phyloP scores from a whole-genome alignment of 2,888 invertebrate species.

The Scaptomyza flava region DNA sequence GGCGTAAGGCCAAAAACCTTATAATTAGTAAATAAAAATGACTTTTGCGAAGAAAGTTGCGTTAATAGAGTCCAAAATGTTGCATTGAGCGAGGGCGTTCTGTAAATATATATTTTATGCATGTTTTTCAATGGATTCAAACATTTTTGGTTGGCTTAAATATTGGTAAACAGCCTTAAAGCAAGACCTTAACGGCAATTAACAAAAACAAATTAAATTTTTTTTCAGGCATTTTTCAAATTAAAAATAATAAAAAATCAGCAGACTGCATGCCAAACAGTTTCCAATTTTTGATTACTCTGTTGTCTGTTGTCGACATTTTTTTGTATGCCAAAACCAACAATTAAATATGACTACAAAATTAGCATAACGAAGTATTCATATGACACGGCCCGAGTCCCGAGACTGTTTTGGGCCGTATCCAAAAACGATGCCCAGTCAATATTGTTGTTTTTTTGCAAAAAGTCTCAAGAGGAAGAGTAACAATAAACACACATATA shows the following conservation, averaged over 20 bases:
- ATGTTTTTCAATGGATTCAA: no score
- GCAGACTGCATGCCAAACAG: constrained; percentile 1
- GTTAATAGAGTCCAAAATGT: no score
- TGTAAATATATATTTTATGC: no score
- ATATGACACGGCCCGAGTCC: background rate
- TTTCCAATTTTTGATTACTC: background rate
- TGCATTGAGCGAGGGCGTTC: no score
- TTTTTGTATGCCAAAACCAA: background rate
- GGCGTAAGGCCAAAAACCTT: no score
- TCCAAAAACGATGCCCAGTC: background rate
- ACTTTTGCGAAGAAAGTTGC: no score
- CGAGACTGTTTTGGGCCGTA: background rate
- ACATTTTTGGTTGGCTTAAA: no score
- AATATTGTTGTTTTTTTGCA: background rate
- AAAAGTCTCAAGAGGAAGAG: background rate
- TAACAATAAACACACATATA: background rate
- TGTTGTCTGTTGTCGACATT: background rate
- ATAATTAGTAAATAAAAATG: no score
- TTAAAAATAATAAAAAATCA: background rate
- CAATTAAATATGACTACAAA: constrained; percentile 5
- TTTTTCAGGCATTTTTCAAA: background rate
- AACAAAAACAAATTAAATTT: background rate
- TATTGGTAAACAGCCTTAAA: no score
- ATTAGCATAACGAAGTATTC: constrained; percentile 10
- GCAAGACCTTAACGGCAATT: no score